A percentile compares a stretch with the other conserved stretches of the same genome.
phyloP scores from a whole-genome alignment of 2,797 vertebrate genomes.

The Bufotes viridis region DNA sequence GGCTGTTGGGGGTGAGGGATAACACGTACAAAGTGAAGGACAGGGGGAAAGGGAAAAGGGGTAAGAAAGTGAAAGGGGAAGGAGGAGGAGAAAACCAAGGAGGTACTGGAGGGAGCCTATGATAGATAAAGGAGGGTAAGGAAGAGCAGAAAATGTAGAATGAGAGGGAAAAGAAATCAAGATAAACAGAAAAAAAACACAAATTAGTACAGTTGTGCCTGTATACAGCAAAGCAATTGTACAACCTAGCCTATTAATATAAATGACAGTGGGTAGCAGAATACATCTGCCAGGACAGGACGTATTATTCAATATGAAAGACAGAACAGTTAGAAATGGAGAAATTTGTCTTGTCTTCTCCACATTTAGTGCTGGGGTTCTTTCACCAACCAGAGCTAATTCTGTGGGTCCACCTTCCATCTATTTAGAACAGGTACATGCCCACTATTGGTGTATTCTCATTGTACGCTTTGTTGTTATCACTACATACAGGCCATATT shows the following conservation, averaged over 20 bases:
- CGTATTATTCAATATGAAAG: not conserved
- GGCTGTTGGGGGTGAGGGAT: slow-evolving; percentile 94
- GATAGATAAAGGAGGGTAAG: not conserved
- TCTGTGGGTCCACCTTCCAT: no score
- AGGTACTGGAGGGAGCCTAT: slow-evolving; percentile 60
- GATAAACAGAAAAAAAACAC: not conserved
- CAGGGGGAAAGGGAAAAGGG: slow-evolving; percentile 75
- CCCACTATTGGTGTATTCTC: no score
- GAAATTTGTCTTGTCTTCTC: not conserved
- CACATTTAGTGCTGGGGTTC: no score
- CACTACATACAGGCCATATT: no score
- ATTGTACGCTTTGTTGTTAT: no score
- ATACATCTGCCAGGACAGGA: not conserved
- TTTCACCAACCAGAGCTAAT: not conserved
- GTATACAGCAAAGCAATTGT: not conserved
- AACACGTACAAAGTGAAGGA: slow-evolving; percentile 94
- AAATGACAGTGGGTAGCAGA: not conserved
- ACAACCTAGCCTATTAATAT: not conserved
- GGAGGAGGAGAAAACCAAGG: slow-evolving; percentile 65
- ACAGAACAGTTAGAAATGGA: not conserved
- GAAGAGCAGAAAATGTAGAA: not conserved
- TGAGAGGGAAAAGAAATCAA: not conserved
- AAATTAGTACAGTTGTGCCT: not conserved
- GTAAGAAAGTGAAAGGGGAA: slow-evolving; percentile 68
- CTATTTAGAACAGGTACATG: no score